phyloP scores from a whole-genome alignment of 2,113 vertebrate species.

The Redunca redunca region DNA sequence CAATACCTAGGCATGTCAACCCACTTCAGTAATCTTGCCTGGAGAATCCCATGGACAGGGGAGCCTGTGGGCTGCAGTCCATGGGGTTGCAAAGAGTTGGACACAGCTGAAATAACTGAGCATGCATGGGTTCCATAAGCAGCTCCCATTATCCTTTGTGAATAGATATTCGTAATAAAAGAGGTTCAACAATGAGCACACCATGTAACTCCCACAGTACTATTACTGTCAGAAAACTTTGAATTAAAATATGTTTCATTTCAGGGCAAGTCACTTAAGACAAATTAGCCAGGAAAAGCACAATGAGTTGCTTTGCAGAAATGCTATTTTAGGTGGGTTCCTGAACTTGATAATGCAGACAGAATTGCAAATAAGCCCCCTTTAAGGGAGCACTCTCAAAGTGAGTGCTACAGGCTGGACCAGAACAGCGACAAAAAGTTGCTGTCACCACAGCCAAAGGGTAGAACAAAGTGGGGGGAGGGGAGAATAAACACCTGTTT shows the following conservation, averaged over 20 bases:
- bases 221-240: neutral
- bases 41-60: neutral
- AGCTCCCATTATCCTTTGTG: neutral
- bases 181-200: neutral
- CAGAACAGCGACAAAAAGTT: neutral
- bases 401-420: neutral
- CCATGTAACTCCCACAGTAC: constrained; percentile 2
- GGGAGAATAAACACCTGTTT: neutral
- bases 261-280: constrained; percentile 41
- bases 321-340: neutral
- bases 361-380: neutral
- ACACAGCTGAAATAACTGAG: neutral
- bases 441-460: neutral
- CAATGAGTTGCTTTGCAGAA: constrained; percentile 18
- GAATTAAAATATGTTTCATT: constrained; percentile 47
- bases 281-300: constrained; percentile 42
- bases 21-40: neutral
- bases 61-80: neutral
- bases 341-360: neutral
- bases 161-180: constrained; percentile 22
- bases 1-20: neutral
- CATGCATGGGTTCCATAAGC: neutral
- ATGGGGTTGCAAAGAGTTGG: neutral
- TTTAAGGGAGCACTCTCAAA: neutral
- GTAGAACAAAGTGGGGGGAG: neutral